phyloP scores from a whole-genome alignment of 2,888 invertebrate species.

The Limnephilus lunatus region DNA sequence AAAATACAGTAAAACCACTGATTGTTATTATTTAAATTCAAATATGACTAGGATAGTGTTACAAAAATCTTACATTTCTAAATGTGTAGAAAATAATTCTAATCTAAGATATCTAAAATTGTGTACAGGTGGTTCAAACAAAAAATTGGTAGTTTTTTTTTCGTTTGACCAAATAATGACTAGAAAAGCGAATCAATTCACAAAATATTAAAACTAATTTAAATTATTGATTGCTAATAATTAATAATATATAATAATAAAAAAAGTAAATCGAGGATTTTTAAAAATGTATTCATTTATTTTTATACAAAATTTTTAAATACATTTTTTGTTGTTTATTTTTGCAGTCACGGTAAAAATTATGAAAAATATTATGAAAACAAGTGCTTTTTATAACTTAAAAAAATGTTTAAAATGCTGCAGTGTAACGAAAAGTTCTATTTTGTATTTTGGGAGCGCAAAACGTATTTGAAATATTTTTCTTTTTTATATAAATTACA shows the following conservation, averaged over 20 bases:
- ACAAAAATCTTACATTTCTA: conserved; percentile 10
- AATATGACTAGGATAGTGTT: background rate
- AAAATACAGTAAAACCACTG: background rate
- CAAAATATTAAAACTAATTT: background rate
- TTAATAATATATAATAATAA: background rate
- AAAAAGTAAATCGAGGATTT: background rate
- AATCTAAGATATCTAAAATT: background rate
- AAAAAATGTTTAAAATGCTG: too few relatives aligned
- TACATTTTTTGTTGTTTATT: background rate
- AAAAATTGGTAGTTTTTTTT: background rate
- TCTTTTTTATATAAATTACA: too few relatives aligned
- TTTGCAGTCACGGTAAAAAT: background rate
- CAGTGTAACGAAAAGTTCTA: too few relatives aligned
- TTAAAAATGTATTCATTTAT: background rate
- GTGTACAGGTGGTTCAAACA: background rate
- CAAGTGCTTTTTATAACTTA: background rate
- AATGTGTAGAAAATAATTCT: background rate
- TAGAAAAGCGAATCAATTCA: background rate
- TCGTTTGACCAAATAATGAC: background rate
- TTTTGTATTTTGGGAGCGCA: too few relatives aligned
- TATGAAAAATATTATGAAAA: background rate
- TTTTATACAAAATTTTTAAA: background rate
- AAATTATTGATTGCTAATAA: background rate
- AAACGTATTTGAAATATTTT: too few relatives aligned
- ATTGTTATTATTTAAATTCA: background rate